phyloP scores from a whole-genome alignment of 2,888 invertebrate species.

The Drosophila heteroneura region DNA sequence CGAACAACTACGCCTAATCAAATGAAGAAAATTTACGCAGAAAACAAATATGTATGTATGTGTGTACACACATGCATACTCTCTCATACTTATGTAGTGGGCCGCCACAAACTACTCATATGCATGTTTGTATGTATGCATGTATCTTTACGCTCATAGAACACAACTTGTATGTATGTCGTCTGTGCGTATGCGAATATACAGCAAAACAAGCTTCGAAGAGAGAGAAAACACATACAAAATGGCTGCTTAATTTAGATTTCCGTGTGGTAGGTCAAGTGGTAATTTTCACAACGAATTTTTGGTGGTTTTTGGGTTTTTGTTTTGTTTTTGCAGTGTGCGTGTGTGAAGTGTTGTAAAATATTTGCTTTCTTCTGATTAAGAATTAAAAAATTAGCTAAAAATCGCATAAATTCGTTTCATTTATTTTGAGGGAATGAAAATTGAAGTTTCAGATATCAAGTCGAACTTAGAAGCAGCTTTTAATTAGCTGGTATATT shows the following conservation, averaged over 20 bases:
- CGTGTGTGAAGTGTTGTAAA: not conserved
- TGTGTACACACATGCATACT: not conserved
- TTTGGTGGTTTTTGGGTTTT: slow-evolving; percentile 3
- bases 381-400: not conserved
- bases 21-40: not conserved
- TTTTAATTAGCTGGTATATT: not conserved
- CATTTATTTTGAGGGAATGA: not conserved
- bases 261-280: slow-evolving; percentile 79
- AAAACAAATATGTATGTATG: not conserved
- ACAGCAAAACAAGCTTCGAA: slow-evolving; percentile 22
- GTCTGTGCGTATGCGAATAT: not conserved
- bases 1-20: not conserved
- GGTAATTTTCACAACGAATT: slow-evolving; percentile 66
- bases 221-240: slow-evolving; percentile 43
- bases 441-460: not conserved
- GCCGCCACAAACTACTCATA: not conserved
- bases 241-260: slow-evolving; percentile 71
- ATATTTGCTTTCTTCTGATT: not conserved
- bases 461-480: not conserved
- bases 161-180: not conserved
- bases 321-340: not conserved
- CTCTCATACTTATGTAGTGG: too few relatives aligned
- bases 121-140: not conserved
- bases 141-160: not conserved
- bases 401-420: not conserved